These are phyloP conservation scores for Diorhabda sublineata DNA, from an alignment of 1,140 invertebrate genomes.

Conservation along the genomic window DNA sequence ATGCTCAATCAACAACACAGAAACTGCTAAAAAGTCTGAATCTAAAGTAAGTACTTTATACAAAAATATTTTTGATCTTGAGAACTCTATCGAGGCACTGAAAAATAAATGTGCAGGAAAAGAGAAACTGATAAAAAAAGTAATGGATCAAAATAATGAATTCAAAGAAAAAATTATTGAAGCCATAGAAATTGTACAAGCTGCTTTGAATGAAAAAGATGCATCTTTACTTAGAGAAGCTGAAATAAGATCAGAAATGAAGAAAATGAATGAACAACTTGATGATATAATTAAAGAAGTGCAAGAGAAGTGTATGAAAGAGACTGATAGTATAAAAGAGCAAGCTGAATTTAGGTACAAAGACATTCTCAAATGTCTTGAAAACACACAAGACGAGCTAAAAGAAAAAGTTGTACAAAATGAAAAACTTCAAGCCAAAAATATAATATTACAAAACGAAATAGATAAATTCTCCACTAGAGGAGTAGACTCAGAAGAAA, in stretches of 20 bases:
- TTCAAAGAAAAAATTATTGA: slow-evolving; percentile 40
- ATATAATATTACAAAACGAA: slow-evolving; percentile 33
- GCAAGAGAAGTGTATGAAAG: slow-evolving; percentile 32
- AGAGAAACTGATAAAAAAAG: slow-evolving; percentile 27
- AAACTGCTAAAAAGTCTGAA: slow-evolving; percentile 38
- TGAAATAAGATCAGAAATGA: slow-evolving; percentile 28
- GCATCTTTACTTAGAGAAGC: slow-evolving; percentile 39
- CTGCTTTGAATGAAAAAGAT: slow-evolving; percentile 42
- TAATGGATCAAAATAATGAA: slow-evolving; percentile 34
- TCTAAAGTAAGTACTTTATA: slow-evolving; percentile 35
- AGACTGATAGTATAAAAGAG: slow-evolving; percentile 27
- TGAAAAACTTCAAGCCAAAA: slow-evolving; percentile 30
- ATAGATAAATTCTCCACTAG: slow-evolving; percentile 30
- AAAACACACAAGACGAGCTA: slow-evolving; percentile 27
- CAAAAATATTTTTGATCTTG: slow-evolving; percentile 28
- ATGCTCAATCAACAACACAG: slow-evolving; percentile 28
- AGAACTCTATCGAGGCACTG: slow-evolving; percentile 26
- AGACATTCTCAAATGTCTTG: slow-evolving; percentile 26
- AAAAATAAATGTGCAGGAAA: slow-evolving; percentile 27
- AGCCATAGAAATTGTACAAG: slow-evolving; percentile 41
- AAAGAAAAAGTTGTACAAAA: slow-evolving; percentile 32
- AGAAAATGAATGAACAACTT: slow-evolving; percentile 25
- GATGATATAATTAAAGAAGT: slow-evolving; percentile 22
- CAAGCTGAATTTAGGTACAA: slow-evolving; percentile 32
- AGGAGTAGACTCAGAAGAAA: slow-evolving; percentile 26